Percentiles rank a stretch among this genome's conserved stretches.
Conservation (phyloP, 2,888 invertebrate genomes). For the Spodoptera exigua region DNA sequence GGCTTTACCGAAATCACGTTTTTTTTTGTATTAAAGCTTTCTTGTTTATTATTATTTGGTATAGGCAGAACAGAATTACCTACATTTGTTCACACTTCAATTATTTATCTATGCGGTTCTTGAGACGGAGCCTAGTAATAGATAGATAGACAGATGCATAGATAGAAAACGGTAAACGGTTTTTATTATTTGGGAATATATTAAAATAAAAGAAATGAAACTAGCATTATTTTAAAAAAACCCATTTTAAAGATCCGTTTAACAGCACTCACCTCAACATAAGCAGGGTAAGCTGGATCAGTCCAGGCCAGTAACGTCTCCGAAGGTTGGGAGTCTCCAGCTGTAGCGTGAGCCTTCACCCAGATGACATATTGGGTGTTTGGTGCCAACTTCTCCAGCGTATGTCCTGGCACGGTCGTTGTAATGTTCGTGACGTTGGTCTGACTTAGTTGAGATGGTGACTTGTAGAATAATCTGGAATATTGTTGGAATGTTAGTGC, state of each 20-base stretch:
- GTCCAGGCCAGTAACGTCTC: constrained; percentile 96
- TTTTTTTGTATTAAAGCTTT: too few relatives aligned
- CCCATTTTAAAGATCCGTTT: neutral
- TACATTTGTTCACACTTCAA: too few relatives aligned
- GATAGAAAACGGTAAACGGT: too few relatives aligned
- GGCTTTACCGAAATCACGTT: too few relatives aligned
- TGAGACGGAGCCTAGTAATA: too few relatives aligned
- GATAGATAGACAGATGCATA: too few relatives aligned
- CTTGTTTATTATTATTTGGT: too few relatives aligned
- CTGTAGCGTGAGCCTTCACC: constrained; percentile 91
- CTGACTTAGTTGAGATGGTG: constrained; percentile 86
- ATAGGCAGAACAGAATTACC: too few relatives aligned
- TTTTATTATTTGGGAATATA: too few relatives aligned
- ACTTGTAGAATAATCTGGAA: constrained; percentile 92
- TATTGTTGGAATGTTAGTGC: neutral
- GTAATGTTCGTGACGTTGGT: constrained; percentile 90
- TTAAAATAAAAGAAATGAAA: too few relatives aligned
- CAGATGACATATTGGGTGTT: constrained; percentile 95
- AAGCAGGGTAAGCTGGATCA: constrained; percentile 95
- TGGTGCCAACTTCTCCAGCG: constrained; percentile 92
- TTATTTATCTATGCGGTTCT: too few relatives aligned
- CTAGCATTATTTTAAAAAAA: too few relatives aligned
- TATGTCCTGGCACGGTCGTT: constrained; percentile 92
- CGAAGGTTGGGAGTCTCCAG: constrained; percentile 93
- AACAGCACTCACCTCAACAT: constrained; percentile 91